Evolutionary conservation across 2,888 invertebrate genomes (phyloP), one percentile per base, ranked within the genome.

Genomic region (Nomada fucata): DNA sequence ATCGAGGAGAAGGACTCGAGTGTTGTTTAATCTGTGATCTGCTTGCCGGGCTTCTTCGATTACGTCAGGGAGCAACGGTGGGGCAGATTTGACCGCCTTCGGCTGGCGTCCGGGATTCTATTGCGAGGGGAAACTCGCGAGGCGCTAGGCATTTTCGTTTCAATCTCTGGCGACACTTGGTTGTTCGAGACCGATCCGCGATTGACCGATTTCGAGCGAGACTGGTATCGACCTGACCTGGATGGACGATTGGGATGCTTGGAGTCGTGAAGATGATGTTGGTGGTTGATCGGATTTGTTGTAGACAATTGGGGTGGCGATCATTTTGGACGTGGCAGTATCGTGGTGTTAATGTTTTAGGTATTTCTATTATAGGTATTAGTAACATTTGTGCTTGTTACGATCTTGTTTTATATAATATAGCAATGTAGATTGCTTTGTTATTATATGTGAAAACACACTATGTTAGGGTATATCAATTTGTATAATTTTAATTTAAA

Each of bases 11-110:
- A 91, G 91, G 92, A 92, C 93, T 91, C 90, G 89, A 91, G 91
- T 91, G 92, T 92, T 91, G 92, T 92, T 93, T 93, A 92, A 93
- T 93, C 93, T 91, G 91, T 89, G 92, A 93, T 93, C 93, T 90
- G 92, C 74, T 90, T 89, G 89, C 86, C 84, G 89, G 79, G 90
- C 87, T 89, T 89, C 90, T 89, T 90, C 91, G 91, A 89, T 91
- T 91, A 88, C 91, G 90, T 90, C 90, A 91, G 89, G 81, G 85
- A 87, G 82, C 86, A 86, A 86, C 71, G 77, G 67, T 72, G 69
- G 60, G 79, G 26, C 36, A 63, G 60, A 44, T 57, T 73, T 42
- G 20, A 4, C 70, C 26, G 65, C 47, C 61, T 63, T 67, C 29
- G 29, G 18, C 65, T 64, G 36, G 57, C 69, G 61, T 69, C 71